Evolutionary conservation across 2,113 vertebrate genomes (phyloP).

Genomic region (Spea bombifrons): DNA sequence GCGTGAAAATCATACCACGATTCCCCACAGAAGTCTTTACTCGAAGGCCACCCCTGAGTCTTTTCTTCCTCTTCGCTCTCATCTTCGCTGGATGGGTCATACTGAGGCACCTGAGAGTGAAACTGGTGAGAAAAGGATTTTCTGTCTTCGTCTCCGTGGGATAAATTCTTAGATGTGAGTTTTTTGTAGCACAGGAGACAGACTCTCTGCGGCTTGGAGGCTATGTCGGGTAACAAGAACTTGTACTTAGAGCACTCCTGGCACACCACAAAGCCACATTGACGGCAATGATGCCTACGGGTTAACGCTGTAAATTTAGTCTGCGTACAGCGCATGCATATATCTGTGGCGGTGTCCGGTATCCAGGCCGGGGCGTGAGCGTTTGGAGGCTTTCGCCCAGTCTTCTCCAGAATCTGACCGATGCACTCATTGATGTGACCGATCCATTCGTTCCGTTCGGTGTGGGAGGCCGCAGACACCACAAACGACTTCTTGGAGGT

Average conservation of each 20-base stretch:
- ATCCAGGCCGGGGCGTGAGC: constrained; percentile 79
- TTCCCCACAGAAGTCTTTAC: constrained; percentile 63
- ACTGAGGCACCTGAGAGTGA: neutral
- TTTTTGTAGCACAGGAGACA: constrained; percentile 71
- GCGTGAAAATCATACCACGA: constrained; percentile 75
- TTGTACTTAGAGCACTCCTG: constrained; percentile 74
- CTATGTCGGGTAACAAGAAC: constrained; percentile 74
- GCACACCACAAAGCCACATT: constrained; percentile 85
- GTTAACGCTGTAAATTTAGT: constrained; percentile 73
- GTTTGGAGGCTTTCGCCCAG: constrained; percentile 40
- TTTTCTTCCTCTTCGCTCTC: constrained; percentile 64
- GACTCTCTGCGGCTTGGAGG: constrained; percentile 73
- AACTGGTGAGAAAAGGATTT: constrained; percentile 4
- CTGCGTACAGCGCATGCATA: constrained; percentile 87
- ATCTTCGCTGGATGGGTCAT: constrained; percentile 65
- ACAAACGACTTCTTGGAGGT: constrained; percentile 88
- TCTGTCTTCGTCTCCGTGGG: constrained; percentile 36
- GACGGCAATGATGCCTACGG: constrained; percentile 85
- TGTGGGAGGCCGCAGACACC: constrained; percentile 72
- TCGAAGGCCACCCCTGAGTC: constrained; percentile 61
- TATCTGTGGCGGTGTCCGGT: constrained; percentile 75
- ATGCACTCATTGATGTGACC: constrained; percentile 78
- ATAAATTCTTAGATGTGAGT: constrained; percentile 56
- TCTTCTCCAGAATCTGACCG: constrained; percentile 60
- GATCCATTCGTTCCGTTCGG: constrained; percentile 85